phyloP scores from a whole-genome alignment of 2,113 vertebrate genomes.

The Podarcis muralis region DNA sequence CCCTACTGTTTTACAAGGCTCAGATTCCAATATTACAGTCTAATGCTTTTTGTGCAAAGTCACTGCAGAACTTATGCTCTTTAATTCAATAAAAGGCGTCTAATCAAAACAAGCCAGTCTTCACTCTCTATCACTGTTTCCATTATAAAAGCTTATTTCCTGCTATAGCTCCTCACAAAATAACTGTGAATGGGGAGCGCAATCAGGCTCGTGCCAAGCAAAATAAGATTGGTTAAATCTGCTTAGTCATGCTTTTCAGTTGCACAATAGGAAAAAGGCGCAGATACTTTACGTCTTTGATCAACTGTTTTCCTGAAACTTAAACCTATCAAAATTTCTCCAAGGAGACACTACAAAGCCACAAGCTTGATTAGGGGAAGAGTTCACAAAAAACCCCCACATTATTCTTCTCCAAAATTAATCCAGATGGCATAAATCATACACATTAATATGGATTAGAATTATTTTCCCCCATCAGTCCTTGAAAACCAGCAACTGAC shows the following conservation, averaged over 20 bases:
- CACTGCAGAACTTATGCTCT: slow-evolving; percentile 15
- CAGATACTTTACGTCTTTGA: slow-evolving; percentile 42
- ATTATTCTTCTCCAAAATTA: neutral
- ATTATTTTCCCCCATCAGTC: neutral
- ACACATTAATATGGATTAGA: neutral
- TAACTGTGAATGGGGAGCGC: slow-evolving; percentile 34
- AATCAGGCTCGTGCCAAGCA: slow-evolving; percentile 40
- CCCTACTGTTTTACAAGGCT: neutral
- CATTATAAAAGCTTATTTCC: slow-evolving; percentile 33
- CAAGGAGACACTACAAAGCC: neutral
- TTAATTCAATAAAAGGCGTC: slow-evolving; percentile 23
- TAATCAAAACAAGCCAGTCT: slow-evolving; percentile 31
- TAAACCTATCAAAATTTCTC: slow-evolving; percentile 2
- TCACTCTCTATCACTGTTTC: slow-evolving; percentile 54
- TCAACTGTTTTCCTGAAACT: slow-evolving; percentile 13
- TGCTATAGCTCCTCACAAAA: neutral
- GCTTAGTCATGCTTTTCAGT: slow-evolving; percentile 42
- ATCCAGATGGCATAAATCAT: neutral
- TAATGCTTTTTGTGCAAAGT: neutral
- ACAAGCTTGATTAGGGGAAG: neutral
- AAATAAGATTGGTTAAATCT: slow-evolving; percentile 52
- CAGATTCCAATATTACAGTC: neutral
- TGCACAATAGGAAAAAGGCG: slow-evolving; percentile 44
- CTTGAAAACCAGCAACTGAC: neutral
- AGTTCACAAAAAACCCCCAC: neutral